Base-by-base conservation (phyloP, 2,113 vertebrate species). In the Steatornis caripensis region DNA sequence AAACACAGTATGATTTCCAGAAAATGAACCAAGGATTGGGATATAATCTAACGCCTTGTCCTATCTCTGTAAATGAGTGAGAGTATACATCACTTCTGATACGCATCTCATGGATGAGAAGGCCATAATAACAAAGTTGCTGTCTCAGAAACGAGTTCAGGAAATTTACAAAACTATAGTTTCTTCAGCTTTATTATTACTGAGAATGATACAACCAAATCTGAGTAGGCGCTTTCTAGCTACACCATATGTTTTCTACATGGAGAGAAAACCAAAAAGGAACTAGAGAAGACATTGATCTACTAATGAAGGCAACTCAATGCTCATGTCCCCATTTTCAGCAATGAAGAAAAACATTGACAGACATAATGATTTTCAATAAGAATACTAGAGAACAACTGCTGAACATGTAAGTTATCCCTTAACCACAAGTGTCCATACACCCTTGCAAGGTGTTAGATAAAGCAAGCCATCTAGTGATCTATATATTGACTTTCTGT, bases 241-340 rank as follows among this genome's bases (percentile, higher is more conserved):
- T 68, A 41, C 23, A 46, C 9, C 36, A 11, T 24, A 34, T 55
- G 37, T 34, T 92, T 96, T 76, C 70, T 60, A 79, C 14, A 19
- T 4, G 70, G 53, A 74, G 23, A 69, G 27, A 72, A 26, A 81
- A 92, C 48, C 14, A 43, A 76, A 81, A 81, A 54, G 8, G 48
- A 94, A 74, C 61, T 46, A 32, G 71, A 78, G 76, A 68, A 84
- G 57, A 17, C 45, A 78, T 61, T 89, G 93, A 96, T 96, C 91
- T 92, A 95, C 95, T 97, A 96, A 94, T 62, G 66, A 87, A 84
- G 37, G 41, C 49, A 95, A 57, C 34, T 53, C 76, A 95, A 20
- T 89, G 45, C 71, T 94, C 30, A 57, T 18, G 11, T 91, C 32
- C 37, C 29, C 12, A 14, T 89, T 85, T 64, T 94, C 82, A 94